Evolutionary conservation across 2,888 invertebrate genomes (phyloP).

Genomic region (Caenorhabditis afra): DNA sequence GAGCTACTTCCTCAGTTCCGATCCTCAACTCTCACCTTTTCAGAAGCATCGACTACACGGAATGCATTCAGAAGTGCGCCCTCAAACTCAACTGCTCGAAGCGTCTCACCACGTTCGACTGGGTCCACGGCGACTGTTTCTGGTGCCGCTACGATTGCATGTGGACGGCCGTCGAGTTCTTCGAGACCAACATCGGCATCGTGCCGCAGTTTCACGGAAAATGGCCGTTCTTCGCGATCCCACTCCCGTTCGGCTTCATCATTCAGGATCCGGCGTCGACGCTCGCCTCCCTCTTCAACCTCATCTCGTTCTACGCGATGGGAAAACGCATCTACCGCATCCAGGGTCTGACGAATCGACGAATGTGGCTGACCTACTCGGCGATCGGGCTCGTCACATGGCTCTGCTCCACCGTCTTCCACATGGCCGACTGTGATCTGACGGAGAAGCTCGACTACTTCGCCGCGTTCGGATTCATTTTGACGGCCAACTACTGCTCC

Average conservation of each 20-base stretch:
- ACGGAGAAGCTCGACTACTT: conserved; percentile 78
- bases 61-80: conserved; percentile 27
- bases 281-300: conserved; percentile 73
- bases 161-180: conserved; percentile 71
- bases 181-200: conserved; percentile 49
- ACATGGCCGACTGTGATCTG: conserved; percentile 70
- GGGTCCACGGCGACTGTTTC: conserved; percentile 54
- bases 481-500: conserved; percentile 65
- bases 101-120: conserved; percentile 28
- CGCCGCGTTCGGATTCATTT: conserved; percentile 62
- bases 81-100: conserved; percentile 25
- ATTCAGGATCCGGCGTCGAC: conserved; percentile 76
- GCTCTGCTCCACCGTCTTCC: conserved; percentile 73
- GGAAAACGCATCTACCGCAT: conserved; percentile 33
- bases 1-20: not conserved
- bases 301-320: conserved; percentile 64
- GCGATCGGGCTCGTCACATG: conserved; percentile 68
- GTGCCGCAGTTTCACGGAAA: conserved; percentile 77
- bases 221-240: conserved; percentile 75
- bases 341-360: conserved; percentile 32
- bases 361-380: conserved; percentile 68
- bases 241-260: conserved; percentile 52
- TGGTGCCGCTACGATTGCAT: conserved; percentile 76
- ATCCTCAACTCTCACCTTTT: not conserved
- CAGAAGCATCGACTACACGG: conserved; percentile 30